A percentile compares a stretch with the other conserved stretches of the same genome.
Conservation (phyloP, 2,888 invertebrate genomes). For the Nemotelus pantherinus region DNA sequence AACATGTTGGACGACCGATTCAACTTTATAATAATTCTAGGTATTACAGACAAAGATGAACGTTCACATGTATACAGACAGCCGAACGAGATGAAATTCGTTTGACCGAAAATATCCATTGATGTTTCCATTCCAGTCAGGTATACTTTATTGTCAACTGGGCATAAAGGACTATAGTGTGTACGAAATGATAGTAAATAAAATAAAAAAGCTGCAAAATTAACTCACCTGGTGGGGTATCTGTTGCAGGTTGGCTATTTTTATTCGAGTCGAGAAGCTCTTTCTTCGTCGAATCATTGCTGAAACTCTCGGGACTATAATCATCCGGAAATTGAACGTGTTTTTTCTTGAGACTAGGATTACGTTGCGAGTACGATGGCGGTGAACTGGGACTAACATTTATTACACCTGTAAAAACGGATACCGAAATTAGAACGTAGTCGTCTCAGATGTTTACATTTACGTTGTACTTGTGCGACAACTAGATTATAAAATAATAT, state of each 20-base stretch:
- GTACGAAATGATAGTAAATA: not conserved
- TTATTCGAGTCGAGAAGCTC: constrained; percentile 44
- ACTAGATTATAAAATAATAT: too few species aligned
- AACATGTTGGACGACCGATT: too few species aligned
- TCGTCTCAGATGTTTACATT: too few species aligned
- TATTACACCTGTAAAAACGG: constrained; percentile 28
- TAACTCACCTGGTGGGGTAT: constrained; percentile 45
- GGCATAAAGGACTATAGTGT: not conserved
- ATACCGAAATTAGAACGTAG: not conserved
- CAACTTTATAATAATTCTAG: too few species aligned
- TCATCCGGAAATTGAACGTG: constrained; percentile 78
- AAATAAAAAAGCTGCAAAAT: too few species aligned
- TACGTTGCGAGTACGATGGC: constrained; percentile 11
- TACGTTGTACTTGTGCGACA: too few species aligned
- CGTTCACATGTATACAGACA: too few species aligned
- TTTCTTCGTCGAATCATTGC: constrained; percentile 44
- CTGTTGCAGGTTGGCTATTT: constrained; percentile 42
- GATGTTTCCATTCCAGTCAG: too few species aligned
- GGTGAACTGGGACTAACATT: not conserved
- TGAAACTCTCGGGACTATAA: constrained; percentile 60
- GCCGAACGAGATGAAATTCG: too few species aligned
- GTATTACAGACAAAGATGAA: too few species aligned
- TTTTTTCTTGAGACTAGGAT: constrained; percentile 65
- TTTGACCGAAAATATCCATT: too few species aligned
- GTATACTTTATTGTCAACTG: too few species aligned